Evolutionary conservation across 2,797 vertebrate genomes (phyloP), one percentile per base, ranked within the genome.

Genomic region (Leuciscus waleckii): DNA sequence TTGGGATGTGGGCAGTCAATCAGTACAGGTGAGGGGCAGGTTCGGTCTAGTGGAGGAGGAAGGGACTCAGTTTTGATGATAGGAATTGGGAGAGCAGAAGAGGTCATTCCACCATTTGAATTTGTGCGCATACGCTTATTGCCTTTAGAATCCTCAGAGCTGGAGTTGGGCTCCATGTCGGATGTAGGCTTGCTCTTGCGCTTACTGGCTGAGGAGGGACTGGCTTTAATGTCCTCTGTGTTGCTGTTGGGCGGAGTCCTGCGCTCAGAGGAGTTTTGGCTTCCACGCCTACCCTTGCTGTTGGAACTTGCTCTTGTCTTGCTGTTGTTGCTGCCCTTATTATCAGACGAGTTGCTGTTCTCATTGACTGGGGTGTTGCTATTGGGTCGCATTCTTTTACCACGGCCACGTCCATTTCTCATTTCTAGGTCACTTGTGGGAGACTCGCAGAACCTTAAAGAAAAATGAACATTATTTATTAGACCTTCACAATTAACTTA

Each of bases 1-100:
- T 99, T 99, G 14, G 98, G 98, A 91, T 99, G 98, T 35, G 98
- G 98, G 77, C 98, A 99, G 91, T 99, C 98, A 19, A 99, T 99
- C 85, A 99, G 97, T 89, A 99, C 96, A 2, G 98, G 98, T 49
- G 98, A 99, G 83, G 94, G 96, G 89, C 98, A 99, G 92, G 92
- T 99, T 81, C 98, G 96, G 92, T 99, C 98, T 0, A 98, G 91
- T 83, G 96, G 91, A 49, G 96, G 93, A 0, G 96, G 90, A 83
- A 96, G 93, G 0, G 96, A 95, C 83, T 98, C 97, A 8, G 94
- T 94, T 92, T 97, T 98, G 82, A 97, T 92, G n/a, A 95, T 93
- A 35, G 97, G 94, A 26, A 96, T 93, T 8, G 93, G 90, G n/a
- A 96, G 95, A 88, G 95, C 93, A 19, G 96, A 89, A 0, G 96